Conservation (phyloP, 1,140 invertebrate species). For the Cherax quadricarinatus region DNA sequence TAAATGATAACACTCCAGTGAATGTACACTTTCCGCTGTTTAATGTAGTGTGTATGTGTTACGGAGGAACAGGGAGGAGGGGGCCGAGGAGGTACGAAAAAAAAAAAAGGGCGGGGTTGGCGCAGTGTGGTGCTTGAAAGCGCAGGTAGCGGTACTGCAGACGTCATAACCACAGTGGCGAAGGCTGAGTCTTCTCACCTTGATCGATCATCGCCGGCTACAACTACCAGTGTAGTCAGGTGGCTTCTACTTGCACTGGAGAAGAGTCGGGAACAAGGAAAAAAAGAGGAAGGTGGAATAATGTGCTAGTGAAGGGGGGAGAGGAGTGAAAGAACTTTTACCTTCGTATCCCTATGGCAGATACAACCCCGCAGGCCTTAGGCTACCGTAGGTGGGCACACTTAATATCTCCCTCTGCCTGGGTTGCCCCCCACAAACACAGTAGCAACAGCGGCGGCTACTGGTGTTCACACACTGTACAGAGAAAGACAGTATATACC, state of each 20-base stretch:
- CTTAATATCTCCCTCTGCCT: not conserved
- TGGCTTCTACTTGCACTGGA: not conserved
- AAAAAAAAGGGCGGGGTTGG: not conserved
- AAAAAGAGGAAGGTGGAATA: not conserved
- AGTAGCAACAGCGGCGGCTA: not conserved
- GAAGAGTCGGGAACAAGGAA: not conserved
- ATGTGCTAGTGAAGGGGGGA: not conserved
- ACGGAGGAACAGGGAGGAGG: not conserved
- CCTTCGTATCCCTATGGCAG: slow-evolving; percentile 45
- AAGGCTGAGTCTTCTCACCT: slow-evolving; percentile 8
- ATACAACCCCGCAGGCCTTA: not conserved
- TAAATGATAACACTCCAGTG: not conserved
- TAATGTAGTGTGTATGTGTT: too few species aligned
- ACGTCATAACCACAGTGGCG: not conserved
- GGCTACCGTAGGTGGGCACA: not conserved
- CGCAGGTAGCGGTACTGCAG: not conserved
- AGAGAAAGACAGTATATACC: not conserved
- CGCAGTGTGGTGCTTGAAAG: not conserved
- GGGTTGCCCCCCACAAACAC: not conserved
- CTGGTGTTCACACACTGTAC: not conserved
- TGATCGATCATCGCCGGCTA: slow-evolving; percentile 33
- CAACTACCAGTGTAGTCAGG: not conserved
- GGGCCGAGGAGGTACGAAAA: not conserved
- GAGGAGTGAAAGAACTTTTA: slow-evolving; percentile 31
- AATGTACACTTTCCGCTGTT: too few species aligned